Base-by-base conservation (phyloP, 64 coral and sea anemone genomes). In the Catalaphyllia jardinei region DNA sequence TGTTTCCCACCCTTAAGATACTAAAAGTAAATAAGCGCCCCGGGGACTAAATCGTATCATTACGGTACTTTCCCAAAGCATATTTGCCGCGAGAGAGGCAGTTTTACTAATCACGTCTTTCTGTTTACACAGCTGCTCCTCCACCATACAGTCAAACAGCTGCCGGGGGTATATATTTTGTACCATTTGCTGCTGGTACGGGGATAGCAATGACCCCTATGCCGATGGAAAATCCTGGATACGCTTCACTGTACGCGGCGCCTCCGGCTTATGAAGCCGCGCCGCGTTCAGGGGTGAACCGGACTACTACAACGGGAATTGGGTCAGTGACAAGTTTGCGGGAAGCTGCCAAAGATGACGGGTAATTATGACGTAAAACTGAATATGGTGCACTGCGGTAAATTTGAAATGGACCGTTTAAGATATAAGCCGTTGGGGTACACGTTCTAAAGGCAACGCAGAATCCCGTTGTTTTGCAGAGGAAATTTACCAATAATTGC, bases 301-400 rank as follows among this genome's bases (percentile, higher is more conserved):
- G 29, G 28, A 75, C 82, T 0, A 94, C 93, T 49, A 67, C 82
- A 11, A 94, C 95, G 57, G 92, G 94, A 10, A 86, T 96, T 38
- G 94, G 94, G 61, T 96, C 94, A 10, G 82, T 90, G 50, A 96
- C 94, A 6, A 96, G 55, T 79, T 52, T 95, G 11, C 79, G 90
- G 52, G 86, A 88, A 8, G 80, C 86, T 12, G 61, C 88, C 16
- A 89, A 25, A 7, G 64, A 79, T 69, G 64, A 76, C 35, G 24
- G 83, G 90, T 92, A 79, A 77, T 19, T 59, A 16, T 46, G 42
- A 8, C 42, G 6, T 7, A 46, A 46, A 46, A 46, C 42, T 46
- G 5, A 46, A 46, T 46, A 46, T 0, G 4, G 7, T 5, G 42
- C 42, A 46, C 42, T 7, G 42, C 42, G 42, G 4, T 46, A 46